phyloP scores from a whole-genome alignment of 2,113 vertebrate species.

The Hyperoodon ampullatus region DNA sequence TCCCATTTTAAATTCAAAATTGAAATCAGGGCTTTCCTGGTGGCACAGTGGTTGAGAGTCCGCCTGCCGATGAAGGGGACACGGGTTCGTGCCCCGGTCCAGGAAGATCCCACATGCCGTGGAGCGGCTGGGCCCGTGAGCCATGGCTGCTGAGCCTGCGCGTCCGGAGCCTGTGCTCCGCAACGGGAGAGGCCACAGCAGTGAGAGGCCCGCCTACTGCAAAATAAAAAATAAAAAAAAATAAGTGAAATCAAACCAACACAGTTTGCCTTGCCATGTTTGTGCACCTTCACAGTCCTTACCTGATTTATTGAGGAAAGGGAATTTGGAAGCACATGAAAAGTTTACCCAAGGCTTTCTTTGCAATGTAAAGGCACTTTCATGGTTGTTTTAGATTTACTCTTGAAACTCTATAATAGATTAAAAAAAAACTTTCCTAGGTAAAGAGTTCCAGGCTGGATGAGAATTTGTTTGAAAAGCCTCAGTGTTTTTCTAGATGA shows the following conservation, averaged over 20 bases:
- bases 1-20: slow-evolving; percentile 61
- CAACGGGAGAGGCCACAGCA: too few relatives aligned
- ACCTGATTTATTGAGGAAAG: slow-evolving; percentile 62
- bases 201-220: too few relatives aligned
- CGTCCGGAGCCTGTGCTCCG: too few relatives aligned
- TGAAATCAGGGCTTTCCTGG: neutral
- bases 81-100: too few relatives aligned
- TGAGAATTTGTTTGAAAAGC: slow-evolving; percentile 56
- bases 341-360: slow-evolving; percentile 65
- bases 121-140: too few relatives aligned
- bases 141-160: too few relatives aligned
- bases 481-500: slow-evolving; percentile 38
- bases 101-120: too few relatives aligned
- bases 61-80: too few relatives aligned
- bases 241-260: neutral
- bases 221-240: too few relatives aligned
- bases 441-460: slow-evolving; percentile 39
- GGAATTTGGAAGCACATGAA: slow-evolving; percentile 53
- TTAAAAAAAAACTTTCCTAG: slow-evolving; percentile 54
- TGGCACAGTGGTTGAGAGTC: too few relatives aligned
- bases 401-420: slow-evolving; percentile 46
- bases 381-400: slow-evolving; percentile 61
- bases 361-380: slow-evolving; percentile 51
- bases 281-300: slow-evolving; percentile 37
- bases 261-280: slow-evolving; percentile 42